A percentile compares a stretch with the other conserved stretches of the same genome.
Evolutionary conservation across 2,113 vertebrate genomes (phyloP).

Genomic region (Austrofundulus limnaeus): DNA sequence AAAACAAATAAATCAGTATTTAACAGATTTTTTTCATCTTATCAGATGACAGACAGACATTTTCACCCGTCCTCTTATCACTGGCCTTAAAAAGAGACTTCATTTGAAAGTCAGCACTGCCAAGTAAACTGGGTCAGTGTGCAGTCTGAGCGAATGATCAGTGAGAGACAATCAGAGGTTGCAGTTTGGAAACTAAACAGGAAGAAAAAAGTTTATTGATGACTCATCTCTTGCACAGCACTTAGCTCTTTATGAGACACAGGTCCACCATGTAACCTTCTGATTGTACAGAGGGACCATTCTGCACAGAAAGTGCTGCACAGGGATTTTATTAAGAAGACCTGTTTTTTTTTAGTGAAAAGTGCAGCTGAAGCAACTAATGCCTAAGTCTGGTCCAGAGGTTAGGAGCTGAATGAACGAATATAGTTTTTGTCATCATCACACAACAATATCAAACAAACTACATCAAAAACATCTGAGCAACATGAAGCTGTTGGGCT

Average conservation of each 20-base stretch:
- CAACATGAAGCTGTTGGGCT: too few species aligned
- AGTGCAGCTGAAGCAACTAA: background rate
- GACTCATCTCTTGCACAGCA: background rate
- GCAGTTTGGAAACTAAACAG: background rate
- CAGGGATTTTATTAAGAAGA: background rate
- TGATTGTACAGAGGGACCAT: slow-evolving; percentile 10
- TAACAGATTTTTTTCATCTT: slow-evolving; percentile 4
- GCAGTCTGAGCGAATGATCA: background rate
- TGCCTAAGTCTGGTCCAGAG: slow-evolving; percentile 3
- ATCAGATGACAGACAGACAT: background rate
- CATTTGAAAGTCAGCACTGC: background rate
- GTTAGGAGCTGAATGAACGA: background rate
- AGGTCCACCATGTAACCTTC: background rate
- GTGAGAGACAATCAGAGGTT: background rate
- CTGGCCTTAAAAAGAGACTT: background rate
- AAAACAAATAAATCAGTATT: slow-evolving; percentile 11
- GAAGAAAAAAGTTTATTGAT: background rate
- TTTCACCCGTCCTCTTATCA: slow-evolving; percentile 3
- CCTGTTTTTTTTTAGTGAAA: background rate
- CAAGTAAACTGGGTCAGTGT: slow-evolving; percentile 32
- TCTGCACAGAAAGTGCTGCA: slow-evolving; percentile 5
- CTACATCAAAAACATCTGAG: too few species aligned
- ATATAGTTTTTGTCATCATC: too few species aligned
- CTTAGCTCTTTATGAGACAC: background rate
- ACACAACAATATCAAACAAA: too few species aligned